These are phyloP conservation scores for Fundulus diaphanus DNA, from an alignment of 2,797 vertebrate genomes.

Conservation along the genomic window DNA sequence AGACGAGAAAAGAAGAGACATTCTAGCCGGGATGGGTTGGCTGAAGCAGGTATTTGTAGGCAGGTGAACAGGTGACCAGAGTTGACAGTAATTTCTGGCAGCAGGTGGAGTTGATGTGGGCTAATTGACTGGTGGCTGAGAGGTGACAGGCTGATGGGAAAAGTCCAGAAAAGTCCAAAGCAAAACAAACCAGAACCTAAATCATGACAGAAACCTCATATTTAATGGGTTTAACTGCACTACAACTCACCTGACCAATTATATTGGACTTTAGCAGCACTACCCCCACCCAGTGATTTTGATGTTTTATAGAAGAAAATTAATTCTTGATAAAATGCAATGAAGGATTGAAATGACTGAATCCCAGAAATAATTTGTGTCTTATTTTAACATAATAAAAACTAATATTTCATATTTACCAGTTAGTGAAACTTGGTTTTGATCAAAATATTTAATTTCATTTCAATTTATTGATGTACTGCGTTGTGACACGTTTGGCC, in stretches of 20 bases:
- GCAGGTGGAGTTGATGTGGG: too few relatives aligned
- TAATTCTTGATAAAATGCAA: background rate
- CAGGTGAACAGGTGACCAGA: too few relatives aligned
- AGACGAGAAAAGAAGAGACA: too few relatives aligned
- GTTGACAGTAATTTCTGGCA: too few relatives aligned
- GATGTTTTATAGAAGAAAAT: background rate
- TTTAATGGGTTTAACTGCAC: background rate
- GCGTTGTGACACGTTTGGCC: background rate
- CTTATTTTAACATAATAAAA: background rate
- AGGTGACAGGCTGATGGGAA: too few relatives aligned
- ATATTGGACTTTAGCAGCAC: background rate
- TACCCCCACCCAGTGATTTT: background rate
- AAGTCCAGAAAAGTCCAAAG: too few relatives aligned
- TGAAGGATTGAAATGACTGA: background rate
- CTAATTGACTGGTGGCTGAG: too few relatives aligned
- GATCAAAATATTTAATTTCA: background rate
- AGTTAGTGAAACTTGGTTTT: background rate
- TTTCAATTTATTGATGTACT: background rate
- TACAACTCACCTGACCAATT: background rate
- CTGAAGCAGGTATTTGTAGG: too few relatives aligned
- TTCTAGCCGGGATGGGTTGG: too few relatives aligned
- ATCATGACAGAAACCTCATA: too few relatives aligned
- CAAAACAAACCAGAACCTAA: too few relatives aligned
- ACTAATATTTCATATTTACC: too few relatives aligned
- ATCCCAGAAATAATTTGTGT: background rate